Evolutionary conservation across 2,113 vertebrate genomes (phyloP), one percentile per base, ranked within the genome.

Genomic region (Damaliscus lunatus): DNA sequence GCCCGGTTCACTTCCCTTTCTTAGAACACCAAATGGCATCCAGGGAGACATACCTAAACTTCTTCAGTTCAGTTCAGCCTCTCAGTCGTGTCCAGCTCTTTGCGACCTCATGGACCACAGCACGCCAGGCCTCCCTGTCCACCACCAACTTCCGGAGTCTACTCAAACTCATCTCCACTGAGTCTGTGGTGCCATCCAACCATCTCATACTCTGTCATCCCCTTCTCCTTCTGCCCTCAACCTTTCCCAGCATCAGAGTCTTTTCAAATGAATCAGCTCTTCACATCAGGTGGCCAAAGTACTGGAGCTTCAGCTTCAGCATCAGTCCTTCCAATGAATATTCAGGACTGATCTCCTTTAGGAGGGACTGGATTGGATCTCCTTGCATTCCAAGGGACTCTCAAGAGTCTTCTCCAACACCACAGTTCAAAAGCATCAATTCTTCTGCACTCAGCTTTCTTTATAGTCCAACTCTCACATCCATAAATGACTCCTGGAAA

Each of bases 51-150:
- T 5, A 10, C 8, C 48, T 64, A 25, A 80, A 4, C 46, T 82
- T 77, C 84, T 71, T 71, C 67, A 23, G 2, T 40, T 71, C 64
- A 71, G 64, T 36, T 40, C 67, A 71, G 67, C 40, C 0, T 0
- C 10, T 71, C 67, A 12, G 67, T 71, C 0, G 0, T 71, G n/a
- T 40, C n/a, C 0, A 0, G 23, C n/a, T 40, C 67, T 23, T 71
- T 0, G 0, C 0, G 1, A 23, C 10, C 67, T 36, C 67, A 40
- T 71, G 19, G 67, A 40, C 67, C 67, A 71, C n/a, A 23, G n/a
- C 10, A 71, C 0, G 0, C 67, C 67, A 71, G n/a, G n/a, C n/a
- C 67, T 71, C 19, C n/a, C 67, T 71, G 67, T 40, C 67, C n/a
- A 71, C 23, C 67, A 40, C 19, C 67, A 40, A 12, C n/a, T 12